Conservation (phyloP, 2,113 vertebrate species). For the Empidonax traillii region DNA sequence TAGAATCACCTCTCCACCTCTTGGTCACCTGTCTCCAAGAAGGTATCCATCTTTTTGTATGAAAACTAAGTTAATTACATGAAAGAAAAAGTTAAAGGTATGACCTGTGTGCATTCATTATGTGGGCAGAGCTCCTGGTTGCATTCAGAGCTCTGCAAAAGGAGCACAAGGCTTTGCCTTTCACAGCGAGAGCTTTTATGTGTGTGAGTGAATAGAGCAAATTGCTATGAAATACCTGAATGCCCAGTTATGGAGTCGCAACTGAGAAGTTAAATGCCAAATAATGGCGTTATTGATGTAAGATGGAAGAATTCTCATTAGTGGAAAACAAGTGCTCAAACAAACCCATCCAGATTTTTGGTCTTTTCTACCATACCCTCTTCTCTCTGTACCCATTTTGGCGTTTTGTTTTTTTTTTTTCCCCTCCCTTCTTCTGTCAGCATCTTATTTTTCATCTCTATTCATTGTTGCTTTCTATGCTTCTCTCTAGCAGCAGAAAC, state of each 20-base stretch:
- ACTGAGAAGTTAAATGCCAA: not conserved
- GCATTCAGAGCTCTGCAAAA: not conserved
- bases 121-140: not conserved
- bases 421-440: not conserved
- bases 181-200: not conserved
- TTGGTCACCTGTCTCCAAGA: not conserved
- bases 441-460: constrained; percentile 7
- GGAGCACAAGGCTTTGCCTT: not conserved
- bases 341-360: not conserved
- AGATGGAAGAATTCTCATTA: not conserved
- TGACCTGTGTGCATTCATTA: not conserved
- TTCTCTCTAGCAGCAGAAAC: constrained; percentile 47
- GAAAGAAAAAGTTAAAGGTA: not conserved
- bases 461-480: not conserved
- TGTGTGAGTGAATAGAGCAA: not conserved
- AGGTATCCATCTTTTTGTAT: not conserved
- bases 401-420: not conserved
- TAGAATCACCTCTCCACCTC: not conserved
- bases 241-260: not conserved
- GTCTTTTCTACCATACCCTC: not conserved
- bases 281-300: not conserved
- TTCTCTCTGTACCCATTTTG: not conserved
- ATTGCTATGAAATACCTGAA: not conserved
- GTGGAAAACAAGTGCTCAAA: not conserved
- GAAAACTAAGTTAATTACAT: not conserved